Evolutionary conservation across 2,888 invertebrate species (phyloP).

Genomic region (Eupithecia abbreviata): DNA sequence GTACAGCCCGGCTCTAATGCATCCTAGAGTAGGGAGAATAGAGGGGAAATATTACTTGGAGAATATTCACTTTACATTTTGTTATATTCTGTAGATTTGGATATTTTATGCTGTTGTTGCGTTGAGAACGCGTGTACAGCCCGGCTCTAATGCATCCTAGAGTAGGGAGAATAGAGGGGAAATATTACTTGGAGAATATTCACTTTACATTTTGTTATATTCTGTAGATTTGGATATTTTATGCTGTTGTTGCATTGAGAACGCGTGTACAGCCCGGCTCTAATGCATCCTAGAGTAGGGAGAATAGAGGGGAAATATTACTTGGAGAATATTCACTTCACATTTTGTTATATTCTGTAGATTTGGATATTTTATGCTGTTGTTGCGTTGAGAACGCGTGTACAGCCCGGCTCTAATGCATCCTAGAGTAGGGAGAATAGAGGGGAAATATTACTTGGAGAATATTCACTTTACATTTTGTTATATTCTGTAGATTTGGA

Average conservation of each 20-base stretch:
- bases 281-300: constrained; percentile 23
- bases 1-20: constrained; percentile 30
- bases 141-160: constrained; percentile 24
- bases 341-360: not conserved
- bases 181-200: not conserved
- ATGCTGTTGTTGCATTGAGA: no score
- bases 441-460: no score
- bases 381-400: no score
- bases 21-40: constrained; percentile 6
- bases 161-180: not conserved
- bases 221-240: not conserved
- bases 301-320: no score
- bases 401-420: constrained; percentile 31
- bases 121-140: constrained; percentile 31
- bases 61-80: not conserved
- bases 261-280: constrained; percentile 28
- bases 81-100: not conserved
- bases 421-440: not conserved
- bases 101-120: not conserved
- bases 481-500: not conserved
- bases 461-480: not conserved
- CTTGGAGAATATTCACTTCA: not conserved
- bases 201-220: not conserved
- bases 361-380: not conserved
- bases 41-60: no score